phyloP scores from a whole-genome alignment of 2,797 vertebrate genomes.

The Sebastes iracundus region DNA sequence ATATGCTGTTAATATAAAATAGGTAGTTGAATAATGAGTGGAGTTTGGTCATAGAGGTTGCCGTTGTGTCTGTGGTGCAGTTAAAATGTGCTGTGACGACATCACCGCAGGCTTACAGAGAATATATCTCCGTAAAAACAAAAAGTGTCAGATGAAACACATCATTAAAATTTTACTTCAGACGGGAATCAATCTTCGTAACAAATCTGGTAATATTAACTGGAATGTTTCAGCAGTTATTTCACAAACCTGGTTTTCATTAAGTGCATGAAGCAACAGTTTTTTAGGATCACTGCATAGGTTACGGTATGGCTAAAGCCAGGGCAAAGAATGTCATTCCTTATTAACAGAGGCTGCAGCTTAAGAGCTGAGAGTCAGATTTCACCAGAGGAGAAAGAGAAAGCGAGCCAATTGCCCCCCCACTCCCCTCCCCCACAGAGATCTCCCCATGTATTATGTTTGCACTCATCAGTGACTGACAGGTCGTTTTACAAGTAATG shows the following conservation, averaged over 20 bases:
- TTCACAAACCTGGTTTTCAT: constrained; percentile 26
- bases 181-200: not conserved
- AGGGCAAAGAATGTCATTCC: constrained; percentile 24
- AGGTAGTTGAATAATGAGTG: not conserved
- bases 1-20: not conserved
- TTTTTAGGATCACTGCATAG: constrained; percentile 29
- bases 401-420: not conserved
- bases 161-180: not conserved
- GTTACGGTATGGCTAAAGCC: constrained; percentile 23
- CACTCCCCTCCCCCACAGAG: not conserved
- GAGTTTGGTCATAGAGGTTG: constrained; percentile 1
- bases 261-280: constrained; percentile 35
- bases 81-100: constrained; percentile 9
- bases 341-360: constrained; percentile 32
- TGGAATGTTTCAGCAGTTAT: not conserved
- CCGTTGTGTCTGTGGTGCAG: not conserved
- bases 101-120: not conserved
- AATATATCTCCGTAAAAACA: not conserved
- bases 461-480: constrained; percentile 30
- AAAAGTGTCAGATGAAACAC: not conserved
- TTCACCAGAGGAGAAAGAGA: constrained; percentile 32
- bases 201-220: not conserved
- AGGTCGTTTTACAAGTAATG: constrained; percentile 12
- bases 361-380: constrained; percentile 29
- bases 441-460: constrained; percentile 7